Evolutionary conservation across 2,888 invertebrate genomes (phyloP).

Genomic region (Lycia hirtaria): DNA sequence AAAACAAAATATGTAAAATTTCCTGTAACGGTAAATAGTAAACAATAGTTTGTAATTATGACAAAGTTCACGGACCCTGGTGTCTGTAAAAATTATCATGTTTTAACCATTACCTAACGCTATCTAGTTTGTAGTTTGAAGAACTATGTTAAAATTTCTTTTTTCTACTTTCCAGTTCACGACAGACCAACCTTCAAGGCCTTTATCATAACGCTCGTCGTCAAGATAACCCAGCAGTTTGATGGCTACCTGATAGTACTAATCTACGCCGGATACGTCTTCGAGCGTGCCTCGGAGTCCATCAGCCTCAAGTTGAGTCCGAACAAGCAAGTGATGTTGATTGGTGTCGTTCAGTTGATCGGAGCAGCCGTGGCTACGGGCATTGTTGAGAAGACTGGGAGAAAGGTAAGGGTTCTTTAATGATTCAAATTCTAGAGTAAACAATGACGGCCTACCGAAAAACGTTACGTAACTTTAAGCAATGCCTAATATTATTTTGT

Average conservation of each 20-base stretch:
- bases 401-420: constrained; percentile 60
- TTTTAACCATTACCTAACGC: too few relatives aligned
- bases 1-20: too few relatives aligned
- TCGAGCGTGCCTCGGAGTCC: constrained; percentile 68
- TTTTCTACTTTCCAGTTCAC: constrained; percentile 57
- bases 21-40: too few relatives aligned
- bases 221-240: constrained; percentile 78
- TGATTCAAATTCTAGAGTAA: not conserved
- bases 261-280: constrained; percentile 75
- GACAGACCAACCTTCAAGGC: constrained; percentile 75
- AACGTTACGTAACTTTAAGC: too few relatives aligned
- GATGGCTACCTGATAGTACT: constrained; percentile 79
- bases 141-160: not conserved
- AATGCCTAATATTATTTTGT: too few relatives aligned
- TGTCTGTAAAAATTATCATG: too few relatives aligned
- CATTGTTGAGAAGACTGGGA: constrained; percentile 76
- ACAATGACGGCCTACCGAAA: too few relatives aligned
- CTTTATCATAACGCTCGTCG: constrained; percentile 74
- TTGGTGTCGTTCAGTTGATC: constrained; percentile 70
- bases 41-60: too few relatives aligned
- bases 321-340: constrained; percentile 77
- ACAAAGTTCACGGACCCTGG: too few relatives aligned
- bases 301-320: constrained; percentile 68
- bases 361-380: constrained; percentile 73
- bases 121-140: not conserved